phyloP scores from a whole-genome alignment of 2,113 vertebrate genomes.

The Stegostoma tigrinum region DNA sequence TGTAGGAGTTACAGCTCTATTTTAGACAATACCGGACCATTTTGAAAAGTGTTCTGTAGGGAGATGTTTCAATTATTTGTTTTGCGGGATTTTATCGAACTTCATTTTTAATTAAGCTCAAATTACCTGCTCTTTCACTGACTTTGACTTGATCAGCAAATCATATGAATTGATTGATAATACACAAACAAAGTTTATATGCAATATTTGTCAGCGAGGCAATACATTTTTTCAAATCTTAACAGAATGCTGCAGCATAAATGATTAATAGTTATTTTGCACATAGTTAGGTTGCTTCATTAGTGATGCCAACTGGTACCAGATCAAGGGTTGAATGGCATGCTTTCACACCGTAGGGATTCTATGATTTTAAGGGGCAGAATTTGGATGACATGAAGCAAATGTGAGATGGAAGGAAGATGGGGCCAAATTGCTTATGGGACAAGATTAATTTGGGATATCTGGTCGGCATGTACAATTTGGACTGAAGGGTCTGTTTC shows the following conservation, averaged over 20 bases:
- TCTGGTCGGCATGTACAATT: too few species aligned
- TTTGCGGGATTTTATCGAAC: neutral
- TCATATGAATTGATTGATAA: neutral
- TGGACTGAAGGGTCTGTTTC: too few species aligned
- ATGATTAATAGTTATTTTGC: too few species aligned
- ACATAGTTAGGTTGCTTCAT: too few species aligned
- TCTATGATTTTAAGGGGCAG: too few species aligned
- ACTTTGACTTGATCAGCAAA: neutral
- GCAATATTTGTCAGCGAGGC: neutral
- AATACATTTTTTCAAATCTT: neutral
- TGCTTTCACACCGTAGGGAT: too few species aligned
- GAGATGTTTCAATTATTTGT: neutral
- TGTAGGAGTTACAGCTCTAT: neutral
- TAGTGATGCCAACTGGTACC: too few species aligned
- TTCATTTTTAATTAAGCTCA: neutral
- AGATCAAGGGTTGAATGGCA: too few species aligned
- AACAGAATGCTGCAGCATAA: neutral
- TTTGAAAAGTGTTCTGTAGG: neutral
- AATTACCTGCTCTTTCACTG: neutral
- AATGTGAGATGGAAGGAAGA: too few species aligned
- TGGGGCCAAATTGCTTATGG: too few species aligned
- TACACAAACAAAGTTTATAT: neutral
- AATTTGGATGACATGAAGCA: too few species aligned
- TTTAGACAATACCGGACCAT: neutral
- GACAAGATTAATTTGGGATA: too few species aligned